A percentile compares a stretch with the other conserved stretches of the same genome.
phyloP scores from a whole-genome alignment of 2,888 invertebrate genomes.

The Eurois occulta region DNA sequence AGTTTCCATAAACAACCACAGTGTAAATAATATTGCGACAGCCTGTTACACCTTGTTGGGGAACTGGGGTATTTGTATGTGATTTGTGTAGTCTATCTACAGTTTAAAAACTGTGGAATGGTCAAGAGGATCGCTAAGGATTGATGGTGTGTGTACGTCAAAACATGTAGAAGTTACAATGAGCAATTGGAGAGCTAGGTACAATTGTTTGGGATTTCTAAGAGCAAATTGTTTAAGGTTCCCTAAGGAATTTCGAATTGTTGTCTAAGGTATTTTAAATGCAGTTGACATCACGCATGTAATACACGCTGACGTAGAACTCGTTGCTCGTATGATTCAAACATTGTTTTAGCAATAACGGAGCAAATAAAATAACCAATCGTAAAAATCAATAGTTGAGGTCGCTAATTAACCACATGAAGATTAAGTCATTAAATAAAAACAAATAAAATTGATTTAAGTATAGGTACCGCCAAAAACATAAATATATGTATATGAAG shows the following conservation, averaged over 20 bases:
- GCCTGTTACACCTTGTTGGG: conserved; percentile 25
- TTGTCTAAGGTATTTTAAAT: neutral
- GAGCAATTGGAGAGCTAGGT: conserved; percentile 56
- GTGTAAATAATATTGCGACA: conserved; percentile 51
- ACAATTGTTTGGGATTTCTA: conserved; percentile 64
- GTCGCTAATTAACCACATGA: no score
- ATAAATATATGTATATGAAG: no score
- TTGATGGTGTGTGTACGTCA: conserved; percentile 60
- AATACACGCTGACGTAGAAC: neutral
- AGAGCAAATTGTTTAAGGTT: conserved; percentile 55
- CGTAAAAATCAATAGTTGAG: no score
- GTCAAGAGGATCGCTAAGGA: conserved; percentile 23
- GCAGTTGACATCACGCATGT: neutral
- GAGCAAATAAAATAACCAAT: neutral
- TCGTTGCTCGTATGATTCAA: conserved; percentile 34
- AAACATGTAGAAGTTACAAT: conserved; percentile 67
- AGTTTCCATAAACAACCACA: conserved; percentile 66
- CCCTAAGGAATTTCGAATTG: conserved; percentile 25
- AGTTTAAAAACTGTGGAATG: conserved; percentile 26
- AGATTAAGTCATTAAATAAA: no score
- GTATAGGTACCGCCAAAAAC: no score
- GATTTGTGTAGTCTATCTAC: conserved; percentile 51
- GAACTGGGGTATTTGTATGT: conserved; percentile 11
- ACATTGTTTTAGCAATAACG: neutral
- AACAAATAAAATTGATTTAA: no score